Conservation (phyloP, 1,140 invertebrate species). For the Stenopsyche tienmushanensis region DNA sequence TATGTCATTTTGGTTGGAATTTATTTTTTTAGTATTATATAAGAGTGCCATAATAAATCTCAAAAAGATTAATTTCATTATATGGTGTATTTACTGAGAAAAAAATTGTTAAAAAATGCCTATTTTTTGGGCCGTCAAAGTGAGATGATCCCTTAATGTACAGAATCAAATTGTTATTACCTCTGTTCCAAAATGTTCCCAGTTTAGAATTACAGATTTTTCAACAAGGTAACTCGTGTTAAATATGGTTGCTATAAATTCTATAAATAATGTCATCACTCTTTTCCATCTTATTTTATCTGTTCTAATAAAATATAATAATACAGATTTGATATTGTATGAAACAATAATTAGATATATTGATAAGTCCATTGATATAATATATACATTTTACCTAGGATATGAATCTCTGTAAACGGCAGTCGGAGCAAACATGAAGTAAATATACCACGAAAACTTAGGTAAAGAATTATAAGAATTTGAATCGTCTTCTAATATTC, state of each 20-base stretch:
- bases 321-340: neutral
- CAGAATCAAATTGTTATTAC: too few relatives aligned
- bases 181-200: neutral
- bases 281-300: neutral
- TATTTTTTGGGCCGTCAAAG: too few relatives aligned
- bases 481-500: constrained; percentile 50
- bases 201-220: neutral
- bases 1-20: too few relatives aligned
- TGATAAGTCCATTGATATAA: neutral
- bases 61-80: too few relatives aligned
- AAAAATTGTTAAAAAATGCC: too few relatives aligned
- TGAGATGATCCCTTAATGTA: too few relatives aligned
- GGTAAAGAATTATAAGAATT: constrained; percentile 54
- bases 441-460: constrained; percentile 74
- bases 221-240: neutral
- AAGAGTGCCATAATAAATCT: too few relatives aligned
- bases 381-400: neutral
- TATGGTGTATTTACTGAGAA: too few relatives aligned
- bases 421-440: constrained; percentile 88
- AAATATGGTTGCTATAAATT: neutral
- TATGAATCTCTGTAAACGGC: constrained; percentile 75
- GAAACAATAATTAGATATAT: neutral
- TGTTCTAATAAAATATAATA: neutral
- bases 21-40: too few relatives aligned
- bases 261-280: neutral